Conservation (phyloP, 2,797 vertebrate genomes). For the Sebastolobus alascanus region DNA sequence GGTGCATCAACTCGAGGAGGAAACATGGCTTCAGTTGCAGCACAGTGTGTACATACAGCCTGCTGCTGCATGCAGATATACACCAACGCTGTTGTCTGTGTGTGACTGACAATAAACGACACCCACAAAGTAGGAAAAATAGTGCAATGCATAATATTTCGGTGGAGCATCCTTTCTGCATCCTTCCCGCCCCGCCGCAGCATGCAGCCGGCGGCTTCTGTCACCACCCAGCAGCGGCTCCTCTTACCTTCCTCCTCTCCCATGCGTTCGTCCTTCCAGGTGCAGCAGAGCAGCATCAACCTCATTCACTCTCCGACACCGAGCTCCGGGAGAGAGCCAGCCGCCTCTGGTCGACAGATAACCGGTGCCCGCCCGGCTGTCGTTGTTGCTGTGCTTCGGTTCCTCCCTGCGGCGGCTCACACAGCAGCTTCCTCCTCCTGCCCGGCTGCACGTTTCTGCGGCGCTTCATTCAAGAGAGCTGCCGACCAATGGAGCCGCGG, state of each 20-base stretch:
- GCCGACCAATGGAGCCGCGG: not conserved
- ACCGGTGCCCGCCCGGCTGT: conserved; percentile 54
- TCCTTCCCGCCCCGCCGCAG: conserved; percentile 13
- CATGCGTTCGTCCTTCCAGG: conserved; percentile 98
- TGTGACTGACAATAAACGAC: not conserved
- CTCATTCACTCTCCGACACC: conserved; percentile 89
- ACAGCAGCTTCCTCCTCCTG: conserved; percentile 39
- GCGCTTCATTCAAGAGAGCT: conserved; percentile 68
- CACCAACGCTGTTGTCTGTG: not conserved
- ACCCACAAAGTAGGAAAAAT: not conserved
- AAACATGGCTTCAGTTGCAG: conserved; percentile 68
- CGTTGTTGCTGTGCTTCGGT: conserved; percentile 43
- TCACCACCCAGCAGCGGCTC: not conserved
- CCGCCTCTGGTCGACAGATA: conserved; percentile 64
- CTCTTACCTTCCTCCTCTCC: conserved; percentile 95
- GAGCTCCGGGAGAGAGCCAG: conserved; percentile 78
- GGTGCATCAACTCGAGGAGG: conserved; percentile 28
- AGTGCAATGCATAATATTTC: no score
- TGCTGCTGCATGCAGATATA: conserved; percentile 38
- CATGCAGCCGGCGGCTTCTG: not conserved
- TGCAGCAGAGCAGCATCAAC: conserved; percentile 98
- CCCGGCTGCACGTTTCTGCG: conserved; percentile 59
- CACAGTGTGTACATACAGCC: conserved; percentile 22
- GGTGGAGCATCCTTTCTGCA: conserved; percentile 13
- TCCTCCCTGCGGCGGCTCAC: conserved; percentile 44